A percentile compares a stretch with the other conserved stretches of the same genome.
These are phyloP conservation scores for Oscheius myriophilus DNA, from an alignment of 2,888 invertebrate species.

Conservation along the genomic window DNA sequence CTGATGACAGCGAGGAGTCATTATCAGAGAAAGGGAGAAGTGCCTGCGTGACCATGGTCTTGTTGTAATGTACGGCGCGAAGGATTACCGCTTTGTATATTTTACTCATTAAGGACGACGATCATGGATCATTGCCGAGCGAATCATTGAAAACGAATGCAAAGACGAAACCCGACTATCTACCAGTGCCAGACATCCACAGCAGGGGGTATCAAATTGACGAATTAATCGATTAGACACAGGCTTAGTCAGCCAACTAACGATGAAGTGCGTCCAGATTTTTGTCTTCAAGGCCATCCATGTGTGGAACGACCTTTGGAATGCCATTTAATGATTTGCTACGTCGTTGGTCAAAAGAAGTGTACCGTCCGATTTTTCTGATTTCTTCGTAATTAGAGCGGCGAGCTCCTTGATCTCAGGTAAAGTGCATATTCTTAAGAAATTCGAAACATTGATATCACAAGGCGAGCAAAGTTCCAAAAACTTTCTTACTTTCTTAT, in stretches of 20 bases:
- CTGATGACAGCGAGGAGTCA: constrained; percentile 2
- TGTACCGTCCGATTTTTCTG: not conserved
- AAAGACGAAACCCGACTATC: not conserved
- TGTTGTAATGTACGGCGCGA: constrained; percentile 30
- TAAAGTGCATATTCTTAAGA: no score
- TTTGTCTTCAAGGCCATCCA: constrained; percentile 17
- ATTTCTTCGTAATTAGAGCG: not conserved
- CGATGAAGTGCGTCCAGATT: constrained; percentile 18
- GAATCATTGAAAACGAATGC: no score
- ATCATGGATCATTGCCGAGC: no score
- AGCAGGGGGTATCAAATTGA: not conserved
- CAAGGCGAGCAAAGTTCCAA: no score
- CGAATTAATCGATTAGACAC: constrained; percentile 21
- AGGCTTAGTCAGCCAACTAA: constrained; percentile 20
- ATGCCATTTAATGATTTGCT: constrained; percentile 1
- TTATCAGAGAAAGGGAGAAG: constrained; percentile 17
- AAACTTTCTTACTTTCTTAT: no score
- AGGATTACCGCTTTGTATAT: constrained; percentile 22
- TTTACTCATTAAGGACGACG: constrained; percentile 4
- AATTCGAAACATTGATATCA: no score
- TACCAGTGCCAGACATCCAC: not conserved
- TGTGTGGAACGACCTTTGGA: constrained; percentile 4
- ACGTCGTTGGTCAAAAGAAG: not conserved
- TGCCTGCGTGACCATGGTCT: constrained; percentile 24
- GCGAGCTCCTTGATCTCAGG: no score